Evolutionary conservation across 2,888 invertebrate genomes (phyloP).

Genomic region (Pristionchus mayeri): DNA sequence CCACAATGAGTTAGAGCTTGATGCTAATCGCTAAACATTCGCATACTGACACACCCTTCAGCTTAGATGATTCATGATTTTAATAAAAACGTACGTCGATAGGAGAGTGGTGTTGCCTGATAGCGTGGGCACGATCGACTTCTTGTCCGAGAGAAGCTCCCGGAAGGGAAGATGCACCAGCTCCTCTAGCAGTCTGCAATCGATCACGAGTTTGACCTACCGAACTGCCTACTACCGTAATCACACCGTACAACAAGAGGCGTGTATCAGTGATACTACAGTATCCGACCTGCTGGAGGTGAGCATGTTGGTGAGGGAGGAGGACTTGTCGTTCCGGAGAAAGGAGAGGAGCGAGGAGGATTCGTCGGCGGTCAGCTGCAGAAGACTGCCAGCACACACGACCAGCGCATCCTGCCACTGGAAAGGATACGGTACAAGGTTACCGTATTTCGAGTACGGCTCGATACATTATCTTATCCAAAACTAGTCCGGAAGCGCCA

Average conservation of each 20-base stretch:
- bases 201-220: background rate
- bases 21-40: no score
- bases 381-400: background rate
- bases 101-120: background rate
- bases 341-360: background rate
- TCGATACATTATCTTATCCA: no score
- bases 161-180: conserved; percentile 26
- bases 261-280: no score
- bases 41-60: no score
- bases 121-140: conserved; percentile 18
- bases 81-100: background rate
- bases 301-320: background rate
- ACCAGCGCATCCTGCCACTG: conserved; percentile 26
- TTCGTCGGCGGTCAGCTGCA: conserved; percentile 4
- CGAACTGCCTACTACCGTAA: no score
- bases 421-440: background rate
- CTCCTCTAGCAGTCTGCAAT: background rate
- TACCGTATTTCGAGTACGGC: background rate
- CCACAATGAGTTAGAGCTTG: no score
- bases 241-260: no score
- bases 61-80: no score
- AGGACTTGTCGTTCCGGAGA: background rate
- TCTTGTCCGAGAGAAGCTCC: conserved; percentile 41
- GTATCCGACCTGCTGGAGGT: conserved; percentile 33
- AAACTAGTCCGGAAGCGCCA: no score